phyloP scores from a whole-genome alignment of 2,797 vertebrate genomes.

The Hydrophis major region DNA sequence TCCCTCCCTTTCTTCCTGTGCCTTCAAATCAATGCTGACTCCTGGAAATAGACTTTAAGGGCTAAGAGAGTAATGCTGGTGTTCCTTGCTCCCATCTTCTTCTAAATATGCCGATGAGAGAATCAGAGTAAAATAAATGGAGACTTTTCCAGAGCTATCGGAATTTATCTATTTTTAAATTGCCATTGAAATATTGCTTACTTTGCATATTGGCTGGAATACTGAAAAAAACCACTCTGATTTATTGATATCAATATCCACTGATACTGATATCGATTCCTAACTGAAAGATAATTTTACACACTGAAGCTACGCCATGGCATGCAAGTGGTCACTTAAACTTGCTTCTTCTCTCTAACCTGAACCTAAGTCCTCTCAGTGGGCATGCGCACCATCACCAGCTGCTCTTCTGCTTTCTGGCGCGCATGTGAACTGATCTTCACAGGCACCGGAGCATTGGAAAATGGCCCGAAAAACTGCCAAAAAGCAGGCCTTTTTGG shows the following conservation, averaged over 20 bases:
- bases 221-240: background rate
- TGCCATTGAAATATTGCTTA: background rate
- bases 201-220: background rate
- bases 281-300: slow-evolving; percentile 6
- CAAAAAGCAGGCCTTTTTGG: no score
- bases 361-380: no score
- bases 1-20: background rate
- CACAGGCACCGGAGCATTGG: no score
- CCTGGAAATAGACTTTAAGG: background rate
- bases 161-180: background rate
- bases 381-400: no score
- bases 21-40: background rate
- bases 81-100: background rate
- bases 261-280: background rate
- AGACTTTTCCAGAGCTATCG: background rate
- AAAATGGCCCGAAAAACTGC: no score
- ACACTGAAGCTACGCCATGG: background rate
- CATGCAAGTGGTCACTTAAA: background rate
- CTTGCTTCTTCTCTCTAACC: background rate
- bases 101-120: background rate
- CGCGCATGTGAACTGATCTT: no score
- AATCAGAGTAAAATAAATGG: background rate
- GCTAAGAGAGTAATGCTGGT: background rate
- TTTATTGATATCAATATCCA: background rate
- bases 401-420: no score